These are phyloP conservation scores for Tholera decimalis DNA, from an alignment of 2,888 invertebrate species.

Conservation along the genomic window DNA sequence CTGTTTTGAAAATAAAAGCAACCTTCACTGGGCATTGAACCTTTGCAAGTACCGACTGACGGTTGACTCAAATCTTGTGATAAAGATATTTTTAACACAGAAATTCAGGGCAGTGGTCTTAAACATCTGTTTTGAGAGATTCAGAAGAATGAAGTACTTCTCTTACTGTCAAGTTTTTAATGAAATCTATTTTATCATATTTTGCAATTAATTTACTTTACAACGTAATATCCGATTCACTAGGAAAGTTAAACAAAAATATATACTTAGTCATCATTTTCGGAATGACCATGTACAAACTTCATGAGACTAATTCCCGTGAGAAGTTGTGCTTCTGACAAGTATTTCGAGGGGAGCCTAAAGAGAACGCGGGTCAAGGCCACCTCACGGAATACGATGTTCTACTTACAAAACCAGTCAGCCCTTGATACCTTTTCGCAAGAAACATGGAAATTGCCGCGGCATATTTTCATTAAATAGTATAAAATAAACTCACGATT, in stretches of 20 bases:
- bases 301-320: conserved; percentile 45
- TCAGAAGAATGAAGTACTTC: too few relatives aligned
- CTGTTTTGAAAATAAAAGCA: conserved; percentile 63
- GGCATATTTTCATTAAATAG: background rate
- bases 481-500: background rate
- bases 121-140: conserved; percentile 7
- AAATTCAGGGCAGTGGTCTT: background rate
- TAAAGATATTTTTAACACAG: conserved; percentile 10
- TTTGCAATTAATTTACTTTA: background rate
- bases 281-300: conserved; percentile 39
- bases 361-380: conserved; percentile 66
- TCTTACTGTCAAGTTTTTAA: background rate
- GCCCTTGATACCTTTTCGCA: conserved; percentile 40
- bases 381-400: conserved; percentile 58
- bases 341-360: conserved; percentile 47
- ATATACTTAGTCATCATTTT: conserved; percentile 31
- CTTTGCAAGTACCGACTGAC: conserved; percentile 20
- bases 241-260: conserved; percentile 20
- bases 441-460: conserved; percentile 31
- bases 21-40: conserved; percentile 59
- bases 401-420: conserved; percentile 63
- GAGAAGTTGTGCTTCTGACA: conserved; percentile 53
- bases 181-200: too few relatives aligned
- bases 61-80: conserved; percentile 28
- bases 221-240: conserved; percentile 5